phyloP scores from a whole-genome alignment of 2,113 vertebrate genomes.

The Hyaena hyaena region DNA sequence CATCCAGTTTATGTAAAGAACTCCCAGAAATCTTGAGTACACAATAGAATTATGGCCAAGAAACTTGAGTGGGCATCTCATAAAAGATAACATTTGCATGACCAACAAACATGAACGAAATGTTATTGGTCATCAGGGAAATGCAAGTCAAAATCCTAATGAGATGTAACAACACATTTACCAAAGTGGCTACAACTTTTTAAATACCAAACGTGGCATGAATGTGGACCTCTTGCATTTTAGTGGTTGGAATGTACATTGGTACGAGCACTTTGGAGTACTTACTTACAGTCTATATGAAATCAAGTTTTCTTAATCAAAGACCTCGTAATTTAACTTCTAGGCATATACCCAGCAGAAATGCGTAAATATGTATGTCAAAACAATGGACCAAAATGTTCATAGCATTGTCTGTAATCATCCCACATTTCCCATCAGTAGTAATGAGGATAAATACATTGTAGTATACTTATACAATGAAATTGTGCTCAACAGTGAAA shows the following conservation, averaged over 20 bases:
- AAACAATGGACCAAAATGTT: constrained; percentile 3
- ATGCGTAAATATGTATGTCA: not conserved
- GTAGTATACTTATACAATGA: not conserved
- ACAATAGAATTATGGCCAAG: constrained; percentile 6
- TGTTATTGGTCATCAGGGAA: not conserved
- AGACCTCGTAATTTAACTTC: not conserved
- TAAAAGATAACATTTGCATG: not conserved
- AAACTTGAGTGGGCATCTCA: not conserved
- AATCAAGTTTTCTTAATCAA: not conserved
- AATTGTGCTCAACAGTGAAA: not conserved
- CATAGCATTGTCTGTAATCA: not conserved
- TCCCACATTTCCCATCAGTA: not conserved
- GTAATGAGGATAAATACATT: not conserved
- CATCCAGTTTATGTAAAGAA: not conserved
- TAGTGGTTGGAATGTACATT: not conserved
- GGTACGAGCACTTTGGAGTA: not conserved
- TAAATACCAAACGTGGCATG: not conserved
- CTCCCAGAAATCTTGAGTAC: not conserved
- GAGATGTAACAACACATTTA: not conserved
- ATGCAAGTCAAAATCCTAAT: constrained; percentile 25
- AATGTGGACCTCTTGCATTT: not conserved
- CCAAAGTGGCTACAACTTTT: not conserved
- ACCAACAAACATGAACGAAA: not conserved
- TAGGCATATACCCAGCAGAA: not conserved
- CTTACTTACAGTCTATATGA: not conserved